A percentile compares a stretch with the other conserved stretches of the same genome.
Conservation (phyloP, 2,113 vertebrate species). For the Tragelaphus scriptus region DNA sequence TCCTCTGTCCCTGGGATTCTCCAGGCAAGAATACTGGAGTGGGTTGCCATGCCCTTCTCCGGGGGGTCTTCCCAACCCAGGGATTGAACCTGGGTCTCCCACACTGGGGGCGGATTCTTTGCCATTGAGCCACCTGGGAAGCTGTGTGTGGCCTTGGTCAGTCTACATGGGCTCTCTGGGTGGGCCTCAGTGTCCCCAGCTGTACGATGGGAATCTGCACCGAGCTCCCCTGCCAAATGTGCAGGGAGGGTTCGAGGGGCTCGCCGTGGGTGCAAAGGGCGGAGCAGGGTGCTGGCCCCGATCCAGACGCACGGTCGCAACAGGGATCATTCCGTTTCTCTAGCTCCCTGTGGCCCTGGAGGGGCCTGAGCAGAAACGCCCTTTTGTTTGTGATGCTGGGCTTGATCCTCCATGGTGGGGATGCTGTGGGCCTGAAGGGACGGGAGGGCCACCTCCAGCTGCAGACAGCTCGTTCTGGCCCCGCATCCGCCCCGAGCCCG, state of each 20-base stretch:
- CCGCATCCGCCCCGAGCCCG: background rate
- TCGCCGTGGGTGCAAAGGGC: fast-evolving
- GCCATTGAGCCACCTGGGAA: background rate
- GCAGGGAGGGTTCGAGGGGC: background rate
- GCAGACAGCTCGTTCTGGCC: fast-evolving
- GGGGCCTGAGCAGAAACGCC: background rate
- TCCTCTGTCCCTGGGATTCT: background rate
- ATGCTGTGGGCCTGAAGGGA: background rate
- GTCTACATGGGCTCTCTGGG: background rate
- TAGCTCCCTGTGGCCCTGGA: too few relatives aligned
- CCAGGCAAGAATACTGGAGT: background rate
- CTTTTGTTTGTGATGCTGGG: background rate
- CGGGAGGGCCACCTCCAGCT: background rate
- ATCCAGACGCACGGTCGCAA: fast-evolving
- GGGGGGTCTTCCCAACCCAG: background rate
- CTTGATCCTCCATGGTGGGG: fast-evolving
- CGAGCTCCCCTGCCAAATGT: fast-evolving
- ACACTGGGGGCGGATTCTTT: background rate
- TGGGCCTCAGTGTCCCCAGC: background rate
- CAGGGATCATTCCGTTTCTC: background rate
- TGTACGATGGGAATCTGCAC: background rate
- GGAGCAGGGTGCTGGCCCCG: background rate
- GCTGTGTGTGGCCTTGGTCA: background rate
- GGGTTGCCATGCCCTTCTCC: background rate
- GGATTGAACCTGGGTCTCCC: background rate